Base-by-base conservation (phyloP, 2,888 invertebrate species). In the Hecatera dysodea region DNA sequence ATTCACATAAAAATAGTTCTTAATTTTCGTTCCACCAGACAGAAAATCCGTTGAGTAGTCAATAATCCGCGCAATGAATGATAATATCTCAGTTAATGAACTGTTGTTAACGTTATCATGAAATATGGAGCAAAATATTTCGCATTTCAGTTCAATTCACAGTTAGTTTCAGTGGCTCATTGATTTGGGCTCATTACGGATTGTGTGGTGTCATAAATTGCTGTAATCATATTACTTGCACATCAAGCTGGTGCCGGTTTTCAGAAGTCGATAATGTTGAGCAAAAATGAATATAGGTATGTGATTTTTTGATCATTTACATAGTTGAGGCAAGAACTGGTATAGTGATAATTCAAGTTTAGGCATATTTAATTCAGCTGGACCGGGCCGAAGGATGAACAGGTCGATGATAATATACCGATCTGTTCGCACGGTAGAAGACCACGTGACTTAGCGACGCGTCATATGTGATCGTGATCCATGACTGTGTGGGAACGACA, bases 121-220 rank as follows among this genome's bases (percentile, higher is more conserved):
- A 67, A 61, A 61, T 61, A 67, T 67, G 33, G 0, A 22, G 15
- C 44, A 46, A 39, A 50, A 59, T 46, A 42, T 66, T 57, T 48
- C 15, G 19, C 2, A 12, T 22, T 66, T 42, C 42, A 24, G 42
- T 3, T 52, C 44, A 59, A 17, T 19, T 59, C 53, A 33, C 66
- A 46, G 22, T 50, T 17, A 8, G 27, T 27, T 27, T 22, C 68
- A 27, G 36, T 36, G 39, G 44, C 19, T 57, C 42, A 73, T 64
- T 57, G 65, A 72, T 57, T 44, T 56, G 4, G 8, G 50, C 44
- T 72, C 56, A 72, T 72, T 56, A 50, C 22, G 2, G 6, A 15
- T 11, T n/a, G 8, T 33, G 44, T 22, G 50, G 44, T 22, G 8
- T 19, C 48, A 44, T 42, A 36, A 22, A 42, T 36, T 55, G 33